Base-by-base conservation (phyloP, 2,888 invertebrate genomes). In the Drosophila multiciliata region DNA sequence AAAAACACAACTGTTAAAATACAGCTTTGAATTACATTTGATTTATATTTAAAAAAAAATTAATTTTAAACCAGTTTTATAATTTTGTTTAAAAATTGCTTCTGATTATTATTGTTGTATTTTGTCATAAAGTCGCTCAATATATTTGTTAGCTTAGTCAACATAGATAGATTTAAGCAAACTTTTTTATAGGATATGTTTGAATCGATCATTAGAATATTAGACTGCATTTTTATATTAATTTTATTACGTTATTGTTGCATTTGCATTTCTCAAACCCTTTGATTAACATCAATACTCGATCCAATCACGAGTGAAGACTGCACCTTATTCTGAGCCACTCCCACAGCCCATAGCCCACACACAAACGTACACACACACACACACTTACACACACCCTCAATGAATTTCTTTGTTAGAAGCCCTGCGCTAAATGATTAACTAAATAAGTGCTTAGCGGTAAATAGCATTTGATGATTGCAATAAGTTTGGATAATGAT, bases 341-440 rank as follows among this genome's bases (percentile, higher is more conserved):
- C 71, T 35, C 54, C 40, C 74, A 55, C 38, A 26, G 54, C 26
- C 40, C 74, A 55, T 26, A 26, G 54, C 26, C 53, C 26, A 55
- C 53, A 52, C 29, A 29, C 29, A 29, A 29, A n/a, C 50, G 29
- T 62, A 48, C 70, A 36, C 54, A 29, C 73, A 61, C 66, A 42
- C 42, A 42, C 42, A 20, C 20, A 23, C 23, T 1, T 2, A 42
- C 45, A 40, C 61, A 36, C 29, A 32, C 29, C 40, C 32, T 11
- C 26, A 17, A n/a, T 36, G 29, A 73, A 65, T 75, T 83, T 79
- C 68, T 65, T 71, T 58, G 20, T 57, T 66, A 20, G 15, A 23
- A 53, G 45, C 52, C 58, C 38, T n/a, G 32, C 58, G 83, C 55
- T 73, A 83, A 89, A 58, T 82, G 77, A 73, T 88, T 81, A 61